A percentile compares a stretch with the other conserved stretches of the same genome.
phyloP scores from a whole-genome alignment of 92 coral and sea anemone species.

The Paramuricea clavata region DNA sequence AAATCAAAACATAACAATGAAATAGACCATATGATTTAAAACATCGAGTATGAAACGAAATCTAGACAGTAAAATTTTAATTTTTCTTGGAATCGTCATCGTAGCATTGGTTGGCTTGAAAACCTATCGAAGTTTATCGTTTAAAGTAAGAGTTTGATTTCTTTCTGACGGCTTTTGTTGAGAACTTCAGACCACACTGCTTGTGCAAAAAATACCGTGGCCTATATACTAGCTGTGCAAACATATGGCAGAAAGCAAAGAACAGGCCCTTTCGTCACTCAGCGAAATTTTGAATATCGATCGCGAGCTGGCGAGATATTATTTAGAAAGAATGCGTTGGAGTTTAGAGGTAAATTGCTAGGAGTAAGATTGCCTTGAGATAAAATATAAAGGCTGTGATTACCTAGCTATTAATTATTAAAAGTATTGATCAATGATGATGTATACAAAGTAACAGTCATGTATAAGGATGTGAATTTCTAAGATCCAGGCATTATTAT shows the following conservation, averaged over 20 bases:
- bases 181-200: no score
- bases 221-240: no score
- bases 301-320: slow-evolving; percentile 42
- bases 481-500: no score
- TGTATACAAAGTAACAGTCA: no score
- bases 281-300: slow-evolving; percentile 28
- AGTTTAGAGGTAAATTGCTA: slow-evolving; percentile 34
- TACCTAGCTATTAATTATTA: no score
- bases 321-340: slow-evolving; percentile 42
- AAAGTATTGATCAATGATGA: no score
- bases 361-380: neutral
- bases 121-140: neutral
- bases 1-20: neutral
- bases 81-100: neutral
- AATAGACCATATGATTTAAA: no score
- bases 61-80: neutral
- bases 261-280: slow-evolving; percentile 11
- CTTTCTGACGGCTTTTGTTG: neutral
- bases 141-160: neutral
- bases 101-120: neutral
- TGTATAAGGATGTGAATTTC: no score
- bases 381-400: no score
- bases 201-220: no score
- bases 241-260: slow-evolving; percentile 16
- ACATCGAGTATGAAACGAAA: neutral